A percentile compares a stretch with the other conserved stretches of the same genome.
Evolutionary conservation across 2,113 vertebrate genomes (phyloP).

Genomic region (Ellobius talpinus): DNA sequence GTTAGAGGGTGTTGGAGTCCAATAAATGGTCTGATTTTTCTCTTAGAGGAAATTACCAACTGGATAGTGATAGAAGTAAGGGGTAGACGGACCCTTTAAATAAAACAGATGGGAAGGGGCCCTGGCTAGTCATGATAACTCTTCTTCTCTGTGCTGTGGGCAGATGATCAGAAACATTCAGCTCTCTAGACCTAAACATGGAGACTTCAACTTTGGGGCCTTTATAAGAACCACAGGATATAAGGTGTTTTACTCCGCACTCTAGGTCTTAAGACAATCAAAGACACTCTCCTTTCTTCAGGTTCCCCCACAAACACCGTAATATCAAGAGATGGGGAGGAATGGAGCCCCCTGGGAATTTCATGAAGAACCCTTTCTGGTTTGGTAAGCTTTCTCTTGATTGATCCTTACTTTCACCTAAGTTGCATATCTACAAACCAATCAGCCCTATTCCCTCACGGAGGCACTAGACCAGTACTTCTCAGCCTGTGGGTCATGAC

Average conservation of each 20-base stretch:
- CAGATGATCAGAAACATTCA: not conserved
- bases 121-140: not conserved
- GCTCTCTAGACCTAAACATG: not conserved
- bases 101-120: not conserved
- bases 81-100: not conserved
- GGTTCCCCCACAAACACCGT: not conserved
- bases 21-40: not conserved
- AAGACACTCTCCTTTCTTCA: not conserved
- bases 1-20: not conserved
- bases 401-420: not conserved
- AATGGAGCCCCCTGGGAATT: not conserved
- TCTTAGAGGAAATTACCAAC: not conserved
- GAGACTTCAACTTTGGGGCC: not conserved
- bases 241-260: not conserved
- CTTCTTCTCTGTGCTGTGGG: not conserved
- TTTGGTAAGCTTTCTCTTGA: not conserved
- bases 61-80: not conserved
- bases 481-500: not conserved
- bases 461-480: not conserved
- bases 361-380: not conserved
- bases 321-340: not conserved
- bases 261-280: not conserved
- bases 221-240: not conserved
- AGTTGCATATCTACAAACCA: not conserved
- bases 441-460: not conserved